Conservation (phyloP, 2,888 invertebrate species). For the Orthosia gothica region DNA sequence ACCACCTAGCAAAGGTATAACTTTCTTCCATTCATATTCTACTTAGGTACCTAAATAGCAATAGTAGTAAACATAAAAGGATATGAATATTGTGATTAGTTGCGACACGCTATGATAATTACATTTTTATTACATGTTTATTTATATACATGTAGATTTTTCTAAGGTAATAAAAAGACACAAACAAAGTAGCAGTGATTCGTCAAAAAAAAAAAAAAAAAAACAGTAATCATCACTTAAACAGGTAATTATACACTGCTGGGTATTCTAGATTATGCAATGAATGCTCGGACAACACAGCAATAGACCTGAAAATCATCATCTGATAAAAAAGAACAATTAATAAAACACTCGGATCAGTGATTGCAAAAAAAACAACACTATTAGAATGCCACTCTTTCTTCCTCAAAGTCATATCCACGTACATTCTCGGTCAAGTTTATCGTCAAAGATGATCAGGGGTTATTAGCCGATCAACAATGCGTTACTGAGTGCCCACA, state of each 20-base stretch:
- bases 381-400: not conserved
- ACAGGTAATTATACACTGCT: not conserved
- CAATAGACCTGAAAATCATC: not conserved
- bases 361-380: not conserved
- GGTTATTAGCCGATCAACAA: conserved; percentile 65
- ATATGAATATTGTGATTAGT: conserved; percentile 18
- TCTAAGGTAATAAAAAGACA: not conserved
- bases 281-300: not conserved
- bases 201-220: not conserved
- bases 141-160: conserved; percentile 26
- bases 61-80: conserved; percentile 26
- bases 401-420: conserved; percentile 36
- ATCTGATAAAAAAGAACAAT: too few relatives aligned
- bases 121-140: conserved; percentile 27
- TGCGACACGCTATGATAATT: conserved; percentile 23
- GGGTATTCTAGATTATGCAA: not conserved
- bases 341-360: not conserved
- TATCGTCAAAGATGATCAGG: conserved; percentile 33
- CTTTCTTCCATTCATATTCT: conserved; percentile 19
- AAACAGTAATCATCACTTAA: not conserved
- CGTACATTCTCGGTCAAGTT: conserved; percentile 46
- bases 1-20: not conserved
- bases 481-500: conserved; percentile 59
- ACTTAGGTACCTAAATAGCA: conserved; percentile 1
- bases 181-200: not conserved